These are phyloP conservation scores for Apocheima hispidaria DNA, from an alignment of 2,888 invertebrate genomes.

Conservation along the genomic window DNA sequence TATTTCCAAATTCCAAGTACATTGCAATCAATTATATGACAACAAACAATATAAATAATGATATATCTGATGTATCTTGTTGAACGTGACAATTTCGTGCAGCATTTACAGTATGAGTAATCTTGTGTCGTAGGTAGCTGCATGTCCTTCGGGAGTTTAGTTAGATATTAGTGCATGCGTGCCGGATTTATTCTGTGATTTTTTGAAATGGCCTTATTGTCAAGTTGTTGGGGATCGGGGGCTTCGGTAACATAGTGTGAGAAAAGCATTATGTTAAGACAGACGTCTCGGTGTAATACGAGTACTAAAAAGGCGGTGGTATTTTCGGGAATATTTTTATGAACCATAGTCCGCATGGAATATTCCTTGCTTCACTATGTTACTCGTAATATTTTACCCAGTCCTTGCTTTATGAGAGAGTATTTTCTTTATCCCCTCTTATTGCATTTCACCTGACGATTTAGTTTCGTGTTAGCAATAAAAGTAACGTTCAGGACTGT, in stretches of 20 bases:
- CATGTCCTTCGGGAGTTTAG: too few species aligned
- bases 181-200: too few species aligned
- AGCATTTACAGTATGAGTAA: too few species aligned
- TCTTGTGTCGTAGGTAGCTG: too few species aligned
- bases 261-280: neutral
- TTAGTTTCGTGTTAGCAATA: conserved; percentile 40
- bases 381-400: conserved; percentile 60
- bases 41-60: too few species aligned
- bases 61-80: too few species aligned
- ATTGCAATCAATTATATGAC: too few species aligned
- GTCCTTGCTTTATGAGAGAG: conserved; percentile 57
- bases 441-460: conserved; percentile 49
- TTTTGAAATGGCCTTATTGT: too few species aligned
- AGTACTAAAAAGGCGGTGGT: conserved; percentile 22
- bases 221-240: too few species aligned
- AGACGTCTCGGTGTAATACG: conserved; percentile 18
- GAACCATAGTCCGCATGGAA: conserved; percentile 39
- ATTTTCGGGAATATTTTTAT: conserved; percentile 45
- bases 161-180: too few species aligned
- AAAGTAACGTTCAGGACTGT: conserved; percentile 31
- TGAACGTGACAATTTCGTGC: too few species aligned
- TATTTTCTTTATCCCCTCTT: conserved; percentile 45
- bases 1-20: too few species aligned
- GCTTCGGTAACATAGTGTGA: neutral
- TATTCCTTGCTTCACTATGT: conserved; percentile 39